Conservation (phyloP, 2,797 vertebrate genomes). For the Rhodeus uyekii region DNA sequence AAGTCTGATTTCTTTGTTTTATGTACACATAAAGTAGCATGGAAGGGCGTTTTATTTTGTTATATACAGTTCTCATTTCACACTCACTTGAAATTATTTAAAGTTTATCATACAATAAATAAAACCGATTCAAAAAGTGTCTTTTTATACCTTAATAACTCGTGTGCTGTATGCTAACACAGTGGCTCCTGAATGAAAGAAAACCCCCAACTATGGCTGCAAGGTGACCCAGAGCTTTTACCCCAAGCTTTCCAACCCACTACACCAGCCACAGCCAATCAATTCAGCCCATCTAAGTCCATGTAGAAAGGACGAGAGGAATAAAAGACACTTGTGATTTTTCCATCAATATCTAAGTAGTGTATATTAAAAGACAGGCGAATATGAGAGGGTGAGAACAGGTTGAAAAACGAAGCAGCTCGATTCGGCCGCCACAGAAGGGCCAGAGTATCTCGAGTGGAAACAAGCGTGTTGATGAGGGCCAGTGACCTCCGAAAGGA, state of each 20-base stretch:
- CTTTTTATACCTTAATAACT: neutral
- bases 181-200: neutral
- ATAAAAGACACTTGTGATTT: conserved; percentile 39
- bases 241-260: conserved; percentile 73
- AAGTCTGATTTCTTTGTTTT: neutral
- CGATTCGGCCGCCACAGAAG: conserved; percentile 22
- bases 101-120: conserved; percentile 14
- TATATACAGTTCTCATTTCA: neutral
- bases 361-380: conserved; percentile 49
- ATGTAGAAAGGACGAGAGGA: conserved; percentile 45
- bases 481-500: conserved; percentile 70
- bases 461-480: conserved; percentile 70
- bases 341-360: conserved; percentile 70
- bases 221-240: conserved; percentile 78
- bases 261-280: conserved; percentile 70
- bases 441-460: conserved; percentile 61
- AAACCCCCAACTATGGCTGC: conserved; percentile 58
- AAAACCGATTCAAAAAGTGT: neutral
- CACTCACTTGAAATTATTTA: neutral
- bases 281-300: conserved; percentile 57
- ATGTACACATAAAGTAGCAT: neutral
- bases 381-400: conserved; percentile 48
- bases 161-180: neutral
- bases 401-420: conserved; percentile 47
- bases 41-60: neutral